Evolutionary conservation across 2,113 vertebrate species (phyloP).

Genomic region (Hippopotamus amphibius): DNA sequence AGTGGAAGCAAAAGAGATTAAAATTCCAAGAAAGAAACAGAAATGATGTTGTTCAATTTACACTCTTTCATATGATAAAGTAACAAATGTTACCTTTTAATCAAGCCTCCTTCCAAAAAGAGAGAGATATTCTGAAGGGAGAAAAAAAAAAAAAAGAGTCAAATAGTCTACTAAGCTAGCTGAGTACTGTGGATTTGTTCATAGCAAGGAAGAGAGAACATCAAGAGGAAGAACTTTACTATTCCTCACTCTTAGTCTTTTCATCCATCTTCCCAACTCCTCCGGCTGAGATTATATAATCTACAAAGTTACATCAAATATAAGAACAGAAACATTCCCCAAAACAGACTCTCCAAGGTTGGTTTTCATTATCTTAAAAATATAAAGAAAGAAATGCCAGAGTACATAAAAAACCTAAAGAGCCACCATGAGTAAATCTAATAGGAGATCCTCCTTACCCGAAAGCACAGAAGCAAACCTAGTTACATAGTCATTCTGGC

Average conservation of each 20-base stretch:
- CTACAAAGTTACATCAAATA: slow-evolving; percentile 44
- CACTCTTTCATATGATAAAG: not conserved
- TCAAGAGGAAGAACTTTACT: not conserved
- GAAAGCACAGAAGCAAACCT: not conserved
- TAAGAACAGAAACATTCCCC: slow-evolving; percentile 8
- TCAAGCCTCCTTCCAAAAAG: not conserved
- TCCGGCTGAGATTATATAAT: not conserved
- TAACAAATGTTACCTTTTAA: not conserved
- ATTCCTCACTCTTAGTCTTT: not conserved
- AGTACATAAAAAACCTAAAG: not conserved
- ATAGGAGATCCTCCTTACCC: not conserved
- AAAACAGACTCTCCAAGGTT: not conserved
- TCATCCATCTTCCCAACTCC: not conserved
- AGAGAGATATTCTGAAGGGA: not conserved
- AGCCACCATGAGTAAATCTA: not conserved
- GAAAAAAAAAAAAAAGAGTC: not conserved
- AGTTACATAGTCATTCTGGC: not conserved
- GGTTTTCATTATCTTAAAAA: slow-evolving; percentile 29
- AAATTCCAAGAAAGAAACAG: not conserved
- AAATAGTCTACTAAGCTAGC: not conserved
- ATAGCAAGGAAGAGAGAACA: slow-evolving; percentile 22
- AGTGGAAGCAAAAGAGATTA: not conserved
- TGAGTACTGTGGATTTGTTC: not conserved
- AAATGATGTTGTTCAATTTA: not conserved
- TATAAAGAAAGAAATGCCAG: slow-evolving; percentile 39